Evolutionary conservation across 2,888 invertebrate species (phyloP), one percentile per base, ranked within the genome.

Genomic region (Nematopogon swammerdamellus): DNA sequence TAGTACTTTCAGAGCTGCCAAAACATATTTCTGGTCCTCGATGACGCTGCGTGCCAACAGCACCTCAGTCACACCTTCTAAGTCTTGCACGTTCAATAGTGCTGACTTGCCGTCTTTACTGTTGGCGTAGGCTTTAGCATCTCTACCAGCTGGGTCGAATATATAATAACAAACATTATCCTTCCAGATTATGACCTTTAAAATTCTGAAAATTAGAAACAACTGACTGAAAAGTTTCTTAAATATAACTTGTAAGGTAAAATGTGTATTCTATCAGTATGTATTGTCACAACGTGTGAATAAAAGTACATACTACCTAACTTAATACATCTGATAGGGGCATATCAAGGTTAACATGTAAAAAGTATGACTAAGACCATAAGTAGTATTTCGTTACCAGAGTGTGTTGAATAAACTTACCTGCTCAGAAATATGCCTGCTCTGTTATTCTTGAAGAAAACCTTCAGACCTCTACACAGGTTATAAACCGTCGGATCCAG

Each of bases 101-200:
- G 84, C 76, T 1, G 86, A 81, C 36, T 70, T 72, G 0, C 87
- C 87, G 2, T 57, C 63, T 1, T 69, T 59, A 29, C 66, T 76
- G 54, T 82, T 80, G 1, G 80, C 71, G 54, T 67, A 80, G 1
- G 82, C 73, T 56, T 77, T 74, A 1, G 76, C 68, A 46, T 81
- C 81, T 56, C 85, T 68, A 1, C 83, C 82, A 17, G 74, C 82
- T 1, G 85, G 83, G 62, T 87, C 87, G 58, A 86, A 87, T 55
- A 88, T 76, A 53, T 84, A 85, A 60, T 70, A 87, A 53, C 81
- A 75, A 46, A 82, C 72, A 46, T 70, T 80, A 56, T 82, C 82
- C 54, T 81, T 85, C 86, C 84, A 84, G 55, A 85, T 76, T 0
- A 79, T 74, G 14, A 84, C 60, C 61, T 80, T 81, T 8, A 79